Conservation (phyloP, 2,888 invertebrate species). For the Stictocephala bisonia region DNA sequence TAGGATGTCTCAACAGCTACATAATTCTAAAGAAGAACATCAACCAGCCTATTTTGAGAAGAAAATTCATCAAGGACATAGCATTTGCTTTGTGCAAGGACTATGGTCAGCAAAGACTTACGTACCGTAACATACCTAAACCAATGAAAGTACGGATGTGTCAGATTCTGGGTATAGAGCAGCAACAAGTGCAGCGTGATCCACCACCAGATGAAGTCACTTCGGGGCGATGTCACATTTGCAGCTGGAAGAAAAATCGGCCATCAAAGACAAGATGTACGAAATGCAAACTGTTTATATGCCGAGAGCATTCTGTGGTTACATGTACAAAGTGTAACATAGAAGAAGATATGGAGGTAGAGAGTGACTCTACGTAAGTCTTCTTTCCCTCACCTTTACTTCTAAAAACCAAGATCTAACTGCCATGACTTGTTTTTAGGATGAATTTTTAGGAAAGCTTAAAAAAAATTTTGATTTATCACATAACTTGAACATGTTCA, state of each 20-base stretch:
- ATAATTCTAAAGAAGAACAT: constrained; percentile 28
- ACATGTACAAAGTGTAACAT: no score
- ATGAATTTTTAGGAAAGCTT: no score
- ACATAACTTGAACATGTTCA: no score
- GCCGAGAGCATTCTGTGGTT: background rate
- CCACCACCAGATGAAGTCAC: background rate
- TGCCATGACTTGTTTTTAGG: no score
- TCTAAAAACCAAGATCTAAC: no score
- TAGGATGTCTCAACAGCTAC: constrained; percentile 19
- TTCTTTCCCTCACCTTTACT: no score
- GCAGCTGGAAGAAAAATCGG: background rate
- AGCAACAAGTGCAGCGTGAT: background rate
- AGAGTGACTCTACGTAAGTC: no score
- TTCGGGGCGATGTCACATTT: background rate
- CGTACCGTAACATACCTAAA: background rate
- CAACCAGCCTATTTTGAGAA: constrained; percentile 10
- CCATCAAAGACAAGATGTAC: no score
- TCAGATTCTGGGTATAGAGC: no score
- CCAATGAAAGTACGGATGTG: background rate
- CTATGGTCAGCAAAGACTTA: background rate
- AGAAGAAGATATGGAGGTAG: no score
- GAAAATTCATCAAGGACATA: background rate
- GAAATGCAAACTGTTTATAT: constrained; percentile 1
- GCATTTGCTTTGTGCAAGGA: constrained; percentile 5
- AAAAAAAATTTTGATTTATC: no score